Evolutionary conservation across 2,113 vertebrate species (phyloP), one percentile per base, ranked within the genome.

Genomic region (Chunga burmeisteri): DNA sequence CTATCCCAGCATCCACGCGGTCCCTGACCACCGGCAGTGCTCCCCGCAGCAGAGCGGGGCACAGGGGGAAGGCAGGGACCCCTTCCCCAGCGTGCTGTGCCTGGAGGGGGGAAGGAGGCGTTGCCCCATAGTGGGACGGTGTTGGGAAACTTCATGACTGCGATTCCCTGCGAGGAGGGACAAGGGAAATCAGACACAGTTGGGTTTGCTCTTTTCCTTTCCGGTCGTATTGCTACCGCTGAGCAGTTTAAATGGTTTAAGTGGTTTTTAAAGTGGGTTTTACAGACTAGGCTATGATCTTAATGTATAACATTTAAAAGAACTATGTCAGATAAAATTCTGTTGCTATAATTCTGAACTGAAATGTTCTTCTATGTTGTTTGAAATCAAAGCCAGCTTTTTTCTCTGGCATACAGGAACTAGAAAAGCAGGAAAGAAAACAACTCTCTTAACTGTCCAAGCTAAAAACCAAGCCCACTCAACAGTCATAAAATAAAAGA

Each of bases 341-440:
- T 70, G 6, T 44, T 88, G 26, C 55, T 87, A 3, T 38, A 73
- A 68, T 78, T 61, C 55, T 15, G 10, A 53, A 78, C n/a, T 34
- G 38, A 77, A 81, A 66, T 63, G 23, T 65, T 88, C 13, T 77
- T 42, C 65, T 74, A 55, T 40, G 13, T 11, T 71, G 50, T 77
- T 88, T 71, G 61, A 92, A 92, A 92, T 86, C 26, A 94, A 96
- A 90, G 27, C 53, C 82, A 90, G 38, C 20, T 86, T 59, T 83
- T 83, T 77, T 62, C 50, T 74, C 72, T 93, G 75, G 30, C 77
- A 42, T 36, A 79, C 1, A 34, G 47, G 11, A 94, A 67, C 34
- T 11, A 78, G 80, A 71, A 91, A 88, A 96, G 42, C 58, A 81
- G 47, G 56, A 70, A 87, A 94, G 49, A 86, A 94, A 94, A 44